Percentiles rank a stretch among this genome's conserved stretches.
Conservation (phyloP, 2,888 invertebrate species). For the Parnassius smintheus region DNA sequence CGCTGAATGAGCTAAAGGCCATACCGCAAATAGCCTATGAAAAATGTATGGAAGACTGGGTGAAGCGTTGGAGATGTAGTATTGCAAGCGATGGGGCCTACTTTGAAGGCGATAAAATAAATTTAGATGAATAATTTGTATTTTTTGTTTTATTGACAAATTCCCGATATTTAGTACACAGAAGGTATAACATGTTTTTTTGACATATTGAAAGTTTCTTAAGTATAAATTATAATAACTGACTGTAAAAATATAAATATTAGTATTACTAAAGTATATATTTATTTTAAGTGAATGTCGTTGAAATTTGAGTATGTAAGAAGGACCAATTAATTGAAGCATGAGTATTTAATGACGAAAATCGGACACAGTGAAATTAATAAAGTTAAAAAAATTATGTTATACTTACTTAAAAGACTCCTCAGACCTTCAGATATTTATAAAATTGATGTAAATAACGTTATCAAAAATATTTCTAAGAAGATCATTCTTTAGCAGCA, state of each 20-base stretch:
- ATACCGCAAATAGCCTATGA: too few relatives aligned
- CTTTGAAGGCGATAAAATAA: too few relatives aligned
- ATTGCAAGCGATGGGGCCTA: too few relatives aligned
- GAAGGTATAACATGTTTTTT: conserved; percentile 9
- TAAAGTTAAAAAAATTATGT: conserved; percentile 21
- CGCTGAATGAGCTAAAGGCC: too few relatives aligned
- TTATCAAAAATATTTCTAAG: too few relatives aligned
- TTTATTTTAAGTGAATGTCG: conserved; percentile 8
- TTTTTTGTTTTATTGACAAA: too few relatives aligned
- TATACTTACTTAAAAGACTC: neutral
- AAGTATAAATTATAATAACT: conserved; percentile 10
- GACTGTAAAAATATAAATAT: conserved; percentile 37
- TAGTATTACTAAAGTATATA: neutral
- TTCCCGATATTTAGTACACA: too few relatives aligned
- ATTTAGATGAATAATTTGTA: neutral
- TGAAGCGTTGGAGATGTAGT: too few relatives aligned
- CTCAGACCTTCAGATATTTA: neutral
- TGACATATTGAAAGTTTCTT: conserved; percentile 20
- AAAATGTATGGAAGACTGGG: too few relatives aligned
- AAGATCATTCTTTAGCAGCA: too few relatives aligned
- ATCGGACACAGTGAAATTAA: conserved; percentile 22
- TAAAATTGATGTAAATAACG: too few relatives aligned
- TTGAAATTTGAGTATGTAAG: conserved; percentile 13
- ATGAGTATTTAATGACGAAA: conserved; percentile 5
- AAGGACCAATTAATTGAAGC: conserved; percentile 21